Evolutionary conservation across 2,888 invertebrate genomes (phyloP).

Genomic region (Lithophane leautieri): DNA sequence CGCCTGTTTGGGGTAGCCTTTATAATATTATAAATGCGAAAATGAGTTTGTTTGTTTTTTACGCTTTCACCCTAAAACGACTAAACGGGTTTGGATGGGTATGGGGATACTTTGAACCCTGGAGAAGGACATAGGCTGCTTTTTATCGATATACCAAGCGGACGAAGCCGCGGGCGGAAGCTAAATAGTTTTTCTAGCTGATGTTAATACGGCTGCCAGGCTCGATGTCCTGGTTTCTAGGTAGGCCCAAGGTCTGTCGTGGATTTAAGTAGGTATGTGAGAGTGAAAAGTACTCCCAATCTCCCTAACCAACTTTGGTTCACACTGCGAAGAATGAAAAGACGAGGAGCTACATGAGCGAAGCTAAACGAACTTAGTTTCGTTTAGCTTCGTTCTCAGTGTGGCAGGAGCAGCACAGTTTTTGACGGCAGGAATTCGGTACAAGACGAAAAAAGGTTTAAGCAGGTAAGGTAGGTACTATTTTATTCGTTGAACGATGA

Average conservation of each 20-base stretch:
- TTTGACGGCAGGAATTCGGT: neutral
- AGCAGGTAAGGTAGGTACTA: neutral
- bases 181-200: neutral
- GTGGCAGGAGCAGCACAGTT: neutral
- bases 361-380: too few relatives aligned
- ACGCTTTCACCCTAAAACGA: too few relatives aligned
- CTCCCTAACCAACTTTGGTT: neutral
- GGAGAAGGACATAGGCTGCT: too few relatives aligned
- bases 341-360: too few relatives aligned
- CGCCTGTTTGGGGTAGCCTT: too few relatives aligned
- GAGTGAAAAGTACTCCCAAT: neutral
- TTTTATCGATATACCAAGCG: too few relatives aligned
- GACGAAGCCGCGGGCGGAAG: too few relatives aligned
- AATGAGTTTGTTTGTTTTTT: too few relatives aligned
- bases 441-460: neutral
- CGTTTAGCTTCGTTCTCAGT: neutral
- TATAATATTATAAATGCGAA: too few relatives aligned
- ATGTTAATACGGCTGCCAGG: neutral
- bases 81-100: too few relatives aligned
- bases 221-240: neutral
- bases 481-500: neutral
- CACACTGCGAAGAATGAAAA: too few relatives aligned
- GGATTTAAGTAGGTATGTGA: neutral
- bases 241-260: neutral
- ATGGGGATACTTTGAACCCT: too few relatives aligned